These are phyloP conservation scores for Dermolepida albohirtum DNA, from an alignment of 2,888 invertebrate genomes.

Conservation along the genomic window DNA sequence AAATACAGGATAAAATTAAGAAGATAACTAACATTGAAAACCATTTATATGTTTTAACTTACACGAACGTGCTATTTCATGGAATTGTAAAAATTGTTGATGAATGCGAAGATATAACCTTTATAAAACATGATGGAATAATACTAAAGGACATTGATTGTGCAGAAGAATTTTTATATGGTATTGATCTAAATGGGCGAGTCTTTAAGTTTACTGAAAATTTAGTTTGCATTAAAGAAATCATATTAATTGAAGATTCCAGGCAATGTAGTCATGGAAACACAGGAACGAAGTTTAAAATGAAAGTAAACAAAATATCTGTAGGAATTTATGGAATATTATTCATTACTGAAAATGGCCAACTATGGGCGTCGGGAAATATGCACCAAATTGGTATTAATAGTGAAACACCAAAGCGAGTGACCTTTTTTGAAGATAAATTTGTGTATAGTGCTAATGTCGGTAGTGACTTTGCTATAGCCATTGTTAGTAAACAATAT, in stretches of 20 bases:
- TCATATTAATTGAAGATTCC: slow-evolving; percentile 73
- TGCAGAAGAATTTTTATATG: slow-evolving; percentile 71
- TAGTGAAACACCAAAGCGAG: slow-evolving; percentile 71
- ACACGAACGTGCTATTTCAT: slow-evolving; percentile 63
- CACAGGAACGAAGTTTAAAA: slow-evolving; percentile 70
- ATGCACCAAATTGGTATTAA: slow-evolving; percentile 77
- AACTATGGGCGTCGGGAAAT: slow-evolving; percentile 77
- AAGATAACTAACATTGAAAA: slow-evolving; percentile 66
- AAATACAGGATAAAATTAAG: slow-evolving; percentile 57
- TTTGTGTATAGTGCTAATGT: slow-evolving; percentile 78
- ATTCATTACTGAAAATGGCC: slow-evolving; percentile 75
- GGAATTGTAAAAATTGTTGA: slow-evolving; percentile 60
- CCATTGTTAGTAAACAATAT: slow-evolving; percentile 73
- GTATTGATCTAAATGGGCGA: slow-evolving; percentile 73
- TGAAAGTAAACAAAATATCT: slow-evolving; percentile 73
- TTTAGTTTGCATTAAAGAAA: slow-evolving; percentile 71
- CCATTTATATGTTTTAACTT: slow-evolving; percentile 65
- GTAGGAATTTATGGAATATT: slow-evolving; percentile 73
- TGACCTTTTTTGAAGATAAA: slow-evolving; percentile 76
- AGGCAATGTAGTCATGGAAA: slow-evolving; percentile 76
- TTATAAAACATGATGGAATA: slow-evolving; percentile 68
- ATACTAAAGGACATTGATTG: slow-evolving; percentile 74
- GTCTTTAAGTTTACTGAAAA: slow-evolving; percentile 70
- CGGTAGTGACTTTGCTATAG: slow-evolving; percentile 82
- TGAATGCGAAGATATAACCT: slow-evolving; percentile 63